Evolutionary conservation across 2,888 invertebrate genomes (phyloP), one percentile per base, ranked within the genome.

Genomic region (Anagyrus pseudococci): DNA sequence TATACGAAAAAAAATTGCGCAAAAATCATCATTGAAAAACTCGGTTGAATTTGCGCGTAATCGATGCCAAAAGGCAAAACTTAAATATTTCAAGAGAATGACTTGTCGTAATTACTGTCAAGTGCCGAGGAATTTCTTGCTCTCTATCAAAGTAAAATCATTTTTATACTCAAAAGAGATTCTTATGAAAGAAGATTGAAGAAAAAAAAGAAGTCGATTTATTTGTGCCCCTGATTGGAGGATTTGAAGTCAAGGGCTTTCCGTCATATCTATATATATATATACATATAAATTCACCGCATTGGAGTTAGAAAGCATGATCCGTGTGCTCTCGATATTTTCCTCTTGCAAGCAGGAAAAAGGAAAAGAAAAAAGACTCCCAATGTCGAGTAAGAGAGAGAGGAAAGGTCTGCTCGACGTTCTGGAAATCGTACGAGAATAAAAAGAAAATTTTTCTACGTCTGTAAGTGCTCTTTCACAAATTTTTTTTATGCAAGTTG

Each of bases 151-250:
- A n/a, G n/a, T 13, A 8, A 37, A 2, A 37, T 37, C 6, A 37
- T 8, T 37, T 4, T 37, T 37, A 37, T 37, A 0, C 25, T 37
- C 22, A 15, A 40, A 59, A 52, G 40, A 37, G 52, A 53, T 53
- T 26, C 47, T 52, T 3, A 23, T 44, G 15, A n/a, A 70, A 71
- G 69, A 71, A 67, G 70, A 68, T 68, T 41, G 53, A 67, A 58
- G 47, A 55, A 61, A 64, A 59, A 69, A 55, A 61, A 64, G 58
- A 69, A 70, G 66, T 66, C 72, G 71, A 74, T 74, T 73, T 74
- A 73, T 75, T 75, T 73, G 72, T 70, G 70, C 68, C 69, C 67
- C 67, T 72, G 74, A 75, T 74, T 73, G 71, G 65, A 58, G 70
- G 67, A 68, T 58, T 56, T 46, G 26, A 43, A 65, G 54, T 55